Base-by-base conservation (phyloP, 1,140 invertebrate genomes). In the Laodelphax striatellus region DNA sequence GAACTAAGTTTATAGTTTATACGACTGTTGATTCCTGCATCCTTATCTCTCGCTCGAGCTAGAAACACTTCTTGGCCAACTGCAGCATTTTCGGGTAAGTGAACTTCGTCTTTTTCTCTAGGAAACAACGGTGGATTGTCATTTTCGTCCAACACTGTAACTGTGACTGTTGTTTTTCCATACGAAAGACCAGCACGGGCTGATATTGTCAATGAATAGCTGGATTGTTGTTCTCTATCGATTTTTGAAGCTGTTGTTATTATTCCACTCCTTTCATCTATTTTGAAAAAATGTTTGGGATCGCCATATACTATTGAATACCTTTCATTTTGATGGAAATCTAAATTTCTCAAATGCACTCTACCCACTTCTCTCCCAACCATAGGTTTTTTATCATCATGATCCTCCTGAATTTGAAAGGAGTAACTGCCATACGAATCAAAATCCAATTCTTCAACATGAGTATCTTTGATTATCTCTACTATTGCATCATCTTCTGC, bases 31-130 rank as follows among this genome's bases (percentile, higher is more conserved):
- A 81, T 80, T 2, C 90, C 92, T 0, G 84, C 79, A 71, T 97
- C 94, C 42, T 81, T 76, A 73, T 97, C 94, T 55, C 79, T 80
- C 0, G 93, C 94, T 63, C 86, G 77, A 0, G 91, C 87, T 50
- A 94, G 76, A 72, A 87, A 93, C 22, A 97, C 84, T 74, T 96
- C 90, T 71, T 94, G 89, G 0, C 93, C 93, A 6, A 96, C 88
- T 5, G 92, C 91, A 50, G 88, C 87, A 71, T 95, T 92, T 77
- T 97, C 93, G 13, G 83, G 77, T 13, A 95, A 73, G 50, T 76
- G 75, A 19, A 92, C 82, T 68, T 89, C 84, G 62, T 90, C 85
- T 60, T 83, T 84, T 44, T 85, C 84, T 63, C 82, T 79, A 10
- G 82, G 78, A 71, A 97, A 97, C 56, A 81, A 77, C 0, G 94